These are phyloP conservation scores for Temnothorax curvispinosus DNA, from an alignment of 1,140 invertebrate genomes.

Conservation along the genomic window DNA sequence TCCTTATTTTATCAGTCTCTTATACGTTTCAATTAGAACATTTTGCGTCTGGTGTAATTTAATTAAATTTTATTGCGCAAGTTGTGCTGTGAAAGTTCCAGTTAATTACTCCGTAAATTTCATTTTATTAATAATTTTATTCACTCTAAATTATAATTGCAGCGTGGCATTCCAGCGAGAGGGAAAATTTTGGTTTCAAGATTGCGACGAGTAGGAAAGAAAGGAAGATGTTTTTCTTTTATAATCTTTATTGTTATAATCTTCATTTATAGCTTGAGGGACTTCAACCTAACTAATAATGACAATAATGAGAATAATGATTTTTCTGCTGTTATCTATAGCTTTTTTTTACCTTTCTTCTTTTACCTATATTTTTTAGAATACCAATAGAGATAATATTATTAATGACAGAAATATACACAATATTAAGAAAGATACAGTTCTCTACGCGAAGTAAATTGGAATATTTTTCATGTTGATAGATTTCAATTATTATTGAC, in stretches of 20 bases:
- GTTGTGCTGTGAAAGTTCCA: constrained; percentile 17
- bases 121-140: constrained; percentile 32
- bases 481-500: not conserved
- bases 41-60: constrained; percentile 2
- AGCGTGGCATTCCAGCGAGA: not conserved
- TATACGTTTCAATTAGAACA: constrained; percentile 3
- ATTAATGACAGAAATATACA: not conserved
- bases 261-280: not conserved
- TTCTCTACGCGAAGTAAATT: not conserved
- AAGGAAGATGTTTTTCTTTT: not conserved
- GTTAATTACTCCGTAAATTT: constrained; percentile 29
- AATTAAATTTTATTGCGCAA: constrained; percentile 31
- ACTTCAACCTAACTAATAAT: constrained; percentile 1
- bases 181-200: not conserved
- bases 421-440: not conserved
- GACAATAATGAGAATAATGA: not conserved
- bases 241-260: not conserved
- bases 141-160: not conserved
- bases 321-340: not conserved
- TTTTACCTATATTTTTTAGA: not conserved
- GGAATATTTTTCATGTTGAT: not conserved
- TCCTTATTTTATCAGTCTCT: not conserved
- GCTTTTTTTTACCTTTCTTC: not conserved
- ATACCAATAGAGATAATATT: not conserved
- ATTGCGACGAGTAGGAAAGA: not conserved